Percentiles rank a stretch among this genome's conserved stretches.
phyloP scores from a whole-genome alignment of 2,797 vertebrate species.

The Peromyscus melanophrys region DNA sequence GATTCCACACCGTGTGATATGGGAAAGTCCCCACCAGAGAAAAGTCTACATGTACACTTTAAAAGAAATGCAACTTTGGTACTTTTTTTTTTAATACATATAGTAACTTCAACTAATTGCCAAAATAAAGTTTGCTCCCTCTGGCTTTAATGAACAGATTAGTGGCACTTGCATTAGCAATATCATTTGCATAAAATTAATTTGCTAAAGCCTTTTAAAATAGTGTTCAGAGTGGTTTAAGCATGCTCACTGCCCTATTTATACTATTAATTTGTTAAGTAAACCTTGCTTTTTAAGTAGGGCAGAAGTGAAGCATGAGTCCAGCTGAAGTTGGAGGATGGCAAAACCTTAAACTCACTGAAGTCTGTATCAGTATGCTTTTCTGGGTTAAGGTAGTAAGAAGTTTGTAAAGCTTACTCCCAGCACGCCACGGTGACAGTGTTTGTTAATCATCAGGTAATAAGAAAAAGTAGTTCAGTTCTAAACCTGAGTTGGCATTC shows the following conservation, averaged over 20 bases:
- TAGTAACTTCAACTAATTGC: constrained; percentile 77
- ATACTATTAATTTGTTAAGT: constrained; percentile 81
- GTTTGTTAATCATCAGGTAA: not conserved
- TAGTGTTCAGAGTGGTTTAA: constrained; percentile 80
- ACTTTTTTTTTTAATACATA: constrained; percentile 66
- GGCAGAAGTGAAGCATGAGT: constrained; percentile 70
- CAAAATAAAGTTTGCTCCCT: constrained; percentile 81
- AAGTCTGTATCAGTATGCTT: not conserved
- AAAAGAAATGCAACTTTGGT: constrained; percentile 56
- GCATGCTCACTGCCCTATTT: constrained; percentile 73
- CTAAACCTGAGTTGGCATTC: not conserved
- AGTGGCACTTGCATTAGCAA: constrained; percentile 74
- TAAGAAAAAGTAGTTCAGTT: not conserved
- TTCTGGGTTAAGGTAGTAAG: not conserved
- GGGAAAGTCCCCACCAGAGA: not conserved
- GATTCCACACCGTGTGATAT: not conserved
- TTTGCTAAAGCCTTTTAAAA: constrained; percentile 81
- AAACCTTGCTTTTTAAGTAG: constrained; percentile 77
- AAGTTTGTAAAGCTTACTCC: not conserved
- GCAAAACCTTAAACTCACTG: constrained; percentile 32
- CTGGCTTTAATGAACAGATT: constrained; percentile 84
- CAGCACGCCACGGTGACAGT: not conserved
- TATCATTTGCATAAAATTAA: constrained; percentile 85
- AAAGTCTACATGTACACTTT: constrained; percentile 25
- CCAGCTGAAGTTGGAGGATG: constrained; percentile 49